These are phyloP conservation scores for Pseudochirops corinnae DNA, from an alignment of 2,797 vertebrate genomes.

Conservation along the genomic window DNA sequence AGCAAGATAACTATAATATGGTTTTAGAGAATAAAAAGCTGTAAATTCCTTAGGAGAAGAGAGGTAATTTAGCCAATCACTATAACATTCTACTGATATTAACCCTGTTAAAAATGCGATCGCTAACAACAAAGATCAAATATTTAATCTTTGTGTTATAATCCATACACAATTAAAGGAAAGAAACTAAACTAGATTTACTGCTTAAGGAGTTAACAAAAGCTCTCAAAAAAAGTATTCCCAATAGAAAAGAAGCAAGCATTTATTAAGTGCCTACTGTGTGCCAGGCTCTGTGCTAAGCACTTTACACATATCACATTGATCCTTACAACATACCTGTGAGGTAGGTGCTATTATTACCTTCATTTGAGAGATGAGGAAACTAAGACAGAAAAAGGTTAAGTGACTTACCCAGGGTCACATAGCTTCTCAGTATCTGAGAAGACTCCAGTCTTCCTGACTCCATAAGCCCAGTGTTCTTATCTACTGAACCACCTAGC, in stretches of 20 bases:
- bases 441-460: neutral
- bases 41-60: neutral
- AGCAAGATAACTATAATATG: conserved; percentile 3
- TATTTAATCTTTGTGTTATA: neutral
- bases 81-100: neutral
- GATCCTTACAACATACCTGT: neutral
- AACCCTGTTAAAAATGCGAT: neutral
- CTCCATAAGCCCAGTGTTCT: neutral
- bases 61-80: too few species aligned
- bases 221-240: neutral
- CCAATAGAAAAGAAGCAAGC: neutral
- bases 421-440: neutral
- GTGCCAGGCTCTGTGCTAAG: neutral
- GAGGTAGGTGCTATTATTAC: neutral
- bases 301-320: neutral
- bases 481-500: neutral
- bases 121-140: neutral
- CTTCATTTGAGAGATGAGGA: neutral
- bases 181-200: neutral
- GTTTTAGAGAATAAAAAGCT: neutral
- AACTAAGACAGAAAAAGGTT: neutral
- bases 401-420: neutral
- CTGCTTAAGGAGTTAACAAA: neutral
- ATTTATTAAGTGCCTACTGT: neutral
- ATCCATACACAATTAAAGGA: neutral